Evolutionary conservation across 2,113 vertebrate genomes (phyloP).

Genomic region (Syrrhaptes paradoxus): DNA sequence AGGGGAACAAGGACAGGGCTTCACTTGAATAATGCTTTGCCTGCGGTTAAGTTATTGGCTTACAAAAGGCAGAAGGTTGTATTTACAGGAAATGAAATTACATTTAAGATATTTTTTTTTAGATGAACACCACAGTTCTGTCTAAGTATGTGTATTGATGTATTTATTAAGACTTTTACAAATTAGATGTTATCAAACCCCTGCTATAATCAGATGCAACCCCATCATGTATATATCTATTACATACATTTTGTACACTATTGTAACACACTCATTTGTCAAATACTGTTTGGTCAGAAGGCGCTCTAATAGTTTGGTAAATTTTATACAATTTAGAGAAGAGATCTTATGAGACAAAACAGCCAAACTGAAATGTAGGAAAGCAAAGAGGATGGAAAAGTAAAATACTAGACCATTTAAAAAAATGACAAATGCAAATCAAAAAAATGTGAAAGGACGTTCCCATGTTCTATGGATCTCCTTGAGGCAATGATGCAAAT

Average conservation of each 20-base stretch:
- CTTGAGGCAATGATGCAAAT: neutral
- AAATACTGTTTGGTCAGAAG: neutral
- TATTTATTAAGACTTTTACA: neutral
- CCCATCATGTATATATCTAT: neutral
- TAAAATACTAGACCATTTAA: neutral
- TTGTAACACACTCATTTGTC: neutral
- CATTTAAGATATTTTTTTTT: neutral
- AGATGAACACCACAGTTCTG: neutral
- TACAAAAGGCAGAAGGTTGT: neutral
- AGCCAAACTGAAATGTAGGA: neutral
- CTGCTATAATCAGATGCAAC: neutral
- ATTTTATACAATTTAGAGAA: neutral
- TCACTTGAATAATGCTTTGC: neutral
- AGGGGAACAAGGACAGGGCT: neutral
- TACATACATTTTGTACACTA: neutral
- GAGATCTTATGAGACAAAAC: neutral
- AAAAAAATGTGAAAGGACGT: neutral
- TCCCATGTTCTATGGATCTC: neutral
- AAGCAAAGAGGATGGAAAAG: neutral
- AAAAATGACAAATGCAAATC: neutral
- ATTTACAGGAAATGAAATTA: neutral
- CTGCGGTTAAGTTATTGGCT: neutral
- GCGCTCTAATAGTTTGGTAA: neutral
- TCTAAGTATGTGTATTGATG: neutral
- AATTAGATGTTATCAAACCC: neutral